These are phyloP conservation scores for Gari tellinella DNA, from an alignment of 2,888 invertebrate species.

Conservation along the genomic window DNA sequence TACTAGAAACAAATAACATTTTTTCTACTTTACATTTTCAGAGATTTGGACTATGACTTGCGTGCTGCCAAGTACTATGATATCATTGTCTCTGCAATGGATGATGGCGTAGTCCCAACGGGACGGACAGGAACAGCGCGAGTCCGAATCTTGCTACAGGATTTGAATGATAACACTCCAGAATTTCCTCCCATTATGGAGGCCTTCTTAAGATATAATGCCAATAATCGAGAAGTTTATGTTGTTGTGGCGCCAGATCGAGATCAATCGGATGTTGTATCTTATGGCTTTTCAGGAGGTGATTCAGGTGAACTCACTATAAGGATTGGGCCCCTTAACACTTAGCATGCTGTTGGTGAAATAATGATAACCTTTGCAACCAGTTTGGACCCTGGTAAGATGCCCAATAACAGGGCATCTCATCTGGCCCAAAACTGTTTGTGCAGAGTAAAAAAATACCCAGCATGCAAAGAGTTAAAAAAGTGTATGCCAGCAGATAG, in stretches of 20 bases:
- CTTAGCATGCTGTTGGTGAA: too few species aligned
- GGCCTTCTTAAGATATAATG: conserved; percentile 66
- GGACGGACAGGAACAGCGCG: conserved; percentile 24
- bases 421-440: too few species aligned
- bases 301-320: conserved; percentile 2
- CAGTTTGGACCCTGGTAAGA: too few species aligned
- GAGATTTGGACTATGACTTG: conserved; percentile 80
- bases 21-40: conserved; percentile 47
- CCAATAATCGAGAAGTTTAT: conserved; percentile 87
- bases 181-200: conserved; percentile 63
- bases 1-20: too few species aligned
- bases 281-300: conserved; percentile 88
- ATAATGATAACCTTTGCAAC: too few species aligned
- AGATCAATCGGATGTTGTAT: conserved; percentile 95
- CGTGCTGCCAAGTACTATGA: conserved; percentile 88
- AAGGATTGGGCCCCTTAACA: too few species aligned
- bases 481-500: too few species aligned
- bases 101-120: conserved; percentile 82
- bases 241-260: conserved; percentile 98
- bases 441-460: too few species aligned
- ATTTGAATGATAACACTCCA: conserved; percentile 98
- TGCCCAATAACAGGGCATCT: too few species aligned
- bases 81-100: conserved; percentile 96
- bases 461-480: too few species aligned
- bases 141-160: conserved; percentile 90